A percentile compares a stretch with the other conserved stretches of the same genome.
phyloP scores from a whole-genome alignment of 2,113 vertebrate genomes.

The Scytalopus superciliaris region DNA sequence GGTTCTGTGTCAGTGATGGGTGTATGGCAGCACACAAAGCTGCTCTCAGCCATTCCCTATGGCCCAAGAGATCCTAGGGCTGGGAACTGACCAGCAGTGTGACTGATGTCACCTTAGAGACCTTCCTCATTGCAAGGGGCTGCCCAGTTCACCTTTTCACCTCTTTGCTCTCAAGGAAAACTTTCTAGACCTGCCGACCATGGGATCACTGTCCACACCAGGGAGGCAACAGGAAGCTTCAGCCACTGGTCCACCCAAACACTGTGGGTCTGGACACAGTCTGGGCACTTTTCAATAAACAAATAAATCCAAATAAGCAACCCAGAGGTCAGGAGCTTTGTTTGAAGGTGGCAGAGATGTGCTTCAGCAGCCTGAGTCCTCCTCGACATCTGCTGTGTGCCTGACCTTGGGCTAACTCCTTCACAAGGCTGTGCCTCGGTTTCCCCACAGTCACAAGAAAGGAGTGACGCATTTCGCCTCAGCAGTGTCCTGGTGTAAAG shows the following conservation, averaged over 20 bases:
- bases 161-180: neutral
- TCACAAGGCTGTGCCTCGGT: neutral
- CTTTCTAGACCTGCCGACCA: neutral
- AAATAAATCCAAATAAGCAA: neutral
- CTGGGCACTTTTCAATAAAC: neutral
- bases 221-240: neutral
- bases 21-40: rapidly evolving
- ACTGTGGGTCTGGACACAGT: rapidly evolving
- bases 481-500: neutral
- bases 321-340: neutral
- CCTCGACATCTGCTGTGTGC: neutral
- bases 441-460: neutral
- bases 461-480: neutral
- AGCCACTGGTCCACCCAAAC: neutral
- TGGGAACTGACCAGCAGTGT: neutral
- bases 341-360: neutral
- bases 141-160: neutral
- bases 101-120: neutral
- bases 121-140: neutral
- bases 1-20: neutral
- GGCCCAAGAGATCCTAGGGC: neutral
- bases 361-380: neutral
- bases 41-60: rapidly evolving
- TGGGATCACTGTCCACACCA: neutral
- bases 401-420: neutral